Evolutionary conservation across 2,888 invertebrate genomes (phyloP).

Genomic region (Lepas anatifera): DNA sequence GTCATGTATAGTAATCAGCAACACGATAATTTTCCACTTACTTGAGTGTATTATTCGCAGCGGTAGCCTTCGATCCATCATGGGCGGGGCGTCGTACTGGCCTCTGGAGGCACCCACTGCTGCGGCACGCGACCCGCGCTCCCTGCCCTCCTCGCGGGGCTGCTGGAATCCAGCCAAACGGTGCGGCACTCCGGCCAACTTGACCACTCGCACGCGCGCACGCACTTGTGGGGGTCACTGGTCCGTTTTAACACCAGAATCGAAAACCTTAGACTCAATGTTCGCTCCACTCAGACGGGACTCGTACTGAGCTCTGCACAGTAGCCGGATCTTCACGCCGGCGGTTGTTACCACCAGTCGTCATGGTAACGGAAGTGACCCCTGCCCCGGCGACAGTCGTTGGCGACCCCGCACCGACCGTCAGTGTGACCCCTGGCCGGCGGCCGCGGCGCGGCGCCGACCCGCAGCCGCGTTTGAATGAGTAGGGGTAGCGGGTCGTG

Average conservation of each 20-base stretch:
- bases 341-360: too few relatives aligned
- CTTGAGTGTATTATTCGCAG: constrained; percentile 11
- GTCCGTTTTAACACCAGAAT: not conserved
- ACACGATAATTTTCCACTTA: constrained; percentile 12
- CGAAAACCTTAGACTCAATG: too few relatives aligned
- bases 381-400: too few relatives aligned
- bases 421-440: too few relatives aligned
- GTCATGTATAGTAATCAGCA: not conserved
- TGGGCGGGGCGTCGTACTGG: not conserved
- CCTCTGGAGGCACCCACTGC: not conserved
- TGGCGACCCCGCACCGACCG: too few relatives aligned
- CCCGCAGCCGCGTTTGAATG: too few relatives aligned
- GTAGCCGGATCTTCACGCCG: too few relatives aligned
- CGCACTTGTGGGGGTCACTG: not conserved
- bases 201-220: not conserved
- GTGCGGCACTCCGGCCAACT: not conserved
- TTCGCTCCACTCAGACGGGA: too few relatives aligned
- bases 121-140: not conserved
- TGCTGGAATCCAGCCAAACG: not conserved
- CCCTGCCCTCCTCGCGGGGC: not conserved
- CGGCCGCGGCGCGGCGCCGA: too few relatives aligned
- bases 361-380: too few relatives aligned
- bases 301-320: too few relatives aligned
- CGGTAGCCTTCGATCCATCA: constrained; percentile 6
- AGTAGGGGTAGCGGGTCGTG: too few relatives aligned